These are phyloP conservation scores for Agonopterix arenella DNA, from an alignment of 2,888 invertebrate genomes.

Conservation along the genomic window DNA sequence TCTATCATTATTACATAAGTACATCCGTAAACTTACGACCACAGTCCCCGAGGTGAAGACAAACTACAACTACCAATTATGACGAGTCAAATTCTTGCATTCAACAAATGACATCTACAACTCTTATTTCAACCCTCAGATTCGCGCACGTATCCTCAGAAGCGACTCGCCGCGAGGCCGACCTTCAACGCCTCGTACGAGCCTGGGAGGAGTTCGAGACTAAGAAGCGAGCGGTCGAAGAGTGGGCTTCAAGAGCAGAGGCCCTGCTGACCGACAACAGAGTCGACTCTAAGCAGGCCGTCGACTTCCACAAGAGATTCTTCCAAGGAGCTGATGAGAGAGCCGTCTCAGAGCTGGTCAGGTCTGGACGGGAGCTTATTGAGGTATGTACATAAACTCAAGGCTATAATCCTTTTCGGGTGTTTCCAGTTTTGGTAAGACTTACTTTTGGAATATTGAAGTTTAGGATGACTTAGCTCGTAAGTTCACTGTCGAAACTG, in stretches of 20 bases:
- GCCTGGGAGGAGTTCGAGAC: slow-evolving; percentile 91
- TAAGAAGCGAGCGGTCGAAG: slow-evolving; percentile 86
- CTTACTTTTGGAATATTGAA: too few relatives aligned
- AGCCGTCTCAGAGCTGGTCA: slow-evolving; percentile 87
- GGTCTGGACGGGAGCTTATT: slow-evolving; percentile 84
- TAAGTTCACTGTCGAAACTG: too few relatives aligned
- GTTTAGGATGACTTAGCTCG: too few relatives aligned
- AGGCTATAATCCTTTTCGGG: too few relatives aligned
- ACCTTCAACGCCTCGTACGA: slow-evolving; percentile 85
- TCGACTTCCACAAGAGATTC: slow-evolving; percentile 90
- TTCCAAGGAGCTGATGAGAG: slow-evolving; percentile 92
- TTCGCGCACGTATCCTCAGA: slow-evolving; percentile 87
- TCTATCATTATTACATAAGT: too few relatives aligned
- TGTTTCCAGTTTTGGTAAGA: too few relatives aligned
- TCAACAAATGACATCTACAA: too few relatives aligned
- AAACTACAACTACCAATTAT: too few relatives aligned
- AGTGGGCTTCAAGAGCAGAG: slow-evolving; percentile 92
- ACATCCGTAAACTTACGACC: too few relatives aligned
- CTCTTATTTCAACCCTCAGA: slow-evolving; percentile 20
- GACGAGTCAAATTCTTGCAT: too few relatives aligned
- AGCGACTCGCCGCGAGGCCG: slow-evolving; percentile 86
- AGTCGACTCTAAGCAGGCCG: slow-evolving; percentile 86
- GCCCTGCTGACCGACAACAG: slow-evolving; percentile 87
- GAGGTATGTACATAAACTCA: slow-evolving; percentile 58
- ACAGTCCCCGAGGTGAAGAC: too few relatives aligned